Evolutionary conservation across 37 sponge, comb jelly and placozoan genomes (phyloP).

Genomic region (Eunapius fragilis): DNA sequence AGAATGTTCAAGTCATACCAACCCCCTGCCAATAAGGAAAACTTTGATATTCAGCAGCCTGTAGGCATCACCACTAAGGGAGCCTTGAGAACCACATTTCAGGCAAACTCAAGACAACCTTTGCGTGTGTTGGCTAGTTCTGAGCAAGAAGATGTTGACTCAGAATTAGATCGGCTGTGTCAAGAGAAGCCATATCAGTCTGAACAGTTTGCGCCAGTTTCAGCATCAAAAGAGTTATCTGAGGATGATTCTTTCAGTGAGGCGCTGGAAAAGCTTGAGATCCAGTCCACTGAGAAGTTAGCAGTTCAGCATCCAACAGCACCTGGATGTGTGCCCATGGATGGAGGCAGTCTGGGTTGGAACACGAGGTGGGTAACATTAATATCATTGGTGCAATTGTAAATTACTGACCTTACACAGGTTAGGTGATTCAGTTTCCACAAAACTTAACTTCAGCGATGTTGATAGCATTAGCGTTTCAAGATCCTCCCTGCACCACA

Average conservation of each 20-base stretch:
- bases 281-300: not conserved
- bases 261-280: not conserved
- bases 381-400: no score
- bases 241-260: not conserved
- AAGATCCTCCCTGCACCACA: not conserved
- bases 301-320: not conserved
- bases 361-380: not conserved
- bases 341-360: not conserved
- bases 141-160: not conserved
- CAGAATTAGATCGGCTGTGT: not conserved
- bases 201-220: not conserved
- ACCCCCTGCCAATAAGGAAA: not conserved
- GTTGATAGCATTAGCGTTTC: constrained; percentile 10
- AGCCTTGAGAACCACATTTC: not conserved
- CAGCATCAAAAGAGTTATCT: not conserved
- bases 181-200: not conserved
- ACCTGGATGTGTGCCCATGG: not conserved
- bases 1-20: not conserved
- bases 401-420: not conserved
- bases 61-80: not conserved
- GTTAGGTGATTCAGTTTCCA: not conserved
- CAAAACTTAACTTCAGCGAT: constrained; percentile 30
- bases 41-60: not conserved
- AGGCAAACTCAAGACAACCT: not conserved
- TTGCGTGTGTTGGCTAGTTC: not conserved